Base-by-base conservation (phyloP, 2,113 vertebrate species). In the Oncorhynchus nerka region DNA sequence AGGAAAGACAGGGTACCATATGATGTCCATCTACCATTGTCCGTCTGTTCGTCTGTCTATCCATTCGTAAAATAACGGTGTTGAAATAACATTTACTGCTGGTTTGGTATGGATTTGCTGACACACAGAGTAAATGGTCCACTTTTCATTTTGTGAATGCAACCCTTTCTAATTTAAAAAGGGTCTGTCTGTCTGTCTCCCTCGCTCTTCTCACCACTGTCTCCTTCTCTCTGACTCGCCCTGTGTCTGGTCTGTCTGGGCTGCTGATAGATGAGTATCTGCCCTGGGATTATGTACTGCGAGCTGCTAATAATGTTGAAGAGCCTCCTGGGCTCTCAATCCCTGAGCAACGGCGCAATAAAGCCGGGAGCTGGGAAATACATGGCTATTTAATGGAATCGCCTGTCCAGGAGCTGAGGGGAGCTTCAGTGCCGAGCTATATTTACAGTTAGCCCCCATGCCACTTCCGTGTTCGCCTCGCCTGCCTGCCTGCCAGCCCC, bases 301-400 rank as follows among this genome's bases (percentile, higher is more conserved):
- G 81, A 90, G 89, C 92, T 89, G 90, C 92, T 93, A 94, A 94
- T 94, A 94, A 93, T 89, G 90, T 88, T 87, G 88, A 90, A 90
- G 87, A 91, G 91, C 83, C 92, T 94, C 90, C 77, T 84, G 87
- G 91, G 92, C 82, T 84, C 85, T 81, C 75, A 57, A 79, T 93
- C 93, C 90, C 91, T 76, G 64, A 87, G 90, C 92, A 93, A 86
- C 92, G 83, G 89, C 84, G 91, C 93, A 94, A 94, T 94, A 94
- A 94, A 93, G 87, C 90, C 84, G 61, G 85, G 86, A 84, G 88
- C 89, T 86, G 80, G 84, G 80, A 93, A 90, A 91, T 89, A 83
- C 92, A 85, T 71, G 68, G 81, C 89, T 88, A 81, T 92, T 91
- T 93, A 92, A 93, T 92, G 81, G 90, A 92, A 81, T 77, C 30